phyloP scores from a whole-genome alignment of 2,113 vertebrate genomes.

The Puma concolor region DNA sequence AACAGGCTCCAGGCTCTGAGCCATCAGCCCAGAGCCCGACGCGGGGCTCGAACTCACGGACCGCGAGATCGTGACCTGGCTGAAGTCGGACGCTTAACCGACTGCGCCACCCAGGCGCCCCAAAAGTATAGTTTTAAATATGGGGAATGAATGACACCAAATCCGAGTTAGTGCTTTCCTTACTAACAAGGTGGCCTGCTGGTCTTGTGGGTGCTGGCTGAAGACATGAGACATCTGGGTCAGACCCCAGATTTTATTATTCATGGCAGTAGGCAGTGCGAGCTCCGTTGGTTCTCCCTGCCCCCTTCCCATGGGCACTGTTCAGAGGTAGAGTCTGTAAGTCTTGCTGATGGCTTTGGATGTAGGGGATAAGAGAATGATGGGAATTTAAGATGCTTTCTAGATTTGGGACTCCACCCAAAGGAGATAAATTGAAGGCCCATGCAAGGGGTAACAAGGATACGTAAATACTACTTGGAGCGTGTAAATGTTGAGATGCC shows the following conservation, averaged over 20 bases:
- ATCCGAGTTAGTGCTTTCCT: background rate
- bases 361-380: background rate
- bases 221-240: background rate
- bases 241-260: background rate
- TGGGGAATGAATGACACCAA: background rate
- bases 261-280: rapidly evolving
- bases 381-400: background rate
- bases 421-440: background rate
- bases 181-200: background rate
- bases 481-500: background rate
- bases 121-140: background rate
- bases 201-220: background rate
- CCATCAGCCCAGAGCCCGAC: too few relatives aligned
- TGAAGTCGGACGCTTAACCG: too few relatives aligned
- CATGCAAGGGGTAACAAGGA: background rate
- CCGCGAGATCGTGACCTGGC: too few relatives aligned
- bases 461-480: background rate
- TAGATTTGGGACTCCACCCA: background rate
- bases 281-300: rapidly evolving
- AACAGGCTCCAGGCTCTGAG: too few relatives aligned
- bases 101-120: too few relatives aligned
- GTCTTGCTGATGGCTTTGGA: background rate
- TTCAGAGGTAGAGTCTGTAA: background rate
- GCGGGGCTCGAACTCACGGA: too few relatives aligned
- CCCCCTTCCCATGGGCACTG: background rate